Conservation (phyloP, 2,113 vertebrate species). For the Mormoops blainvillei region DNA sequence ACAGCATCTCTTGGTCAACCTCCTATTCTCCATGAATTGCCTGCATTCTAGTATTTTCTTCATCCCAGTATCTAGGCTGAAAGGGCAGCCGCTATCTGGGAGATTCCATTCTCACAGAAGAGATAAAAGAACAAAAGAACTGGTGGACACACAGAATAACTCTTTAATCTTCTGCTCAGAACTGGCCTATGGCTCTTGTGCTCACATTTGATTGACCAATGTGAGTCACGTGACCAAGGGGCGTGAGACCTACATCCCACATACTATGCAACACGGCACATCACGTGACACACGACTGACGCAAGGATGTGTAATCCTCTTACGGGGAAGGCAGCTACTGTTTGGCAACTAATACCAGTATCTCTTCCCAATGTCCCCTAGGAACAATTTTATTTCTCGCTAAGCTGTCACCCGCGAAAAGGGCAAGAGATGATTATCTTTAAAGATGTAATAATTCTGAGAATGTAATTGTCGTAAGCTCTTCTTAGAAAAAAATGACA, state of each 20-base stretch:
- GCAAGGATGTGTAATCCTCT: neutral
- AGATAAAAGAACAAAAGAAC: neutral
- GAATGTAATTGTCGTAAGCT: neutral
- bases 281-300: neutral
- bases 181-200: neutral
- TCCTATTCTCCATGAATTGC: neutral
- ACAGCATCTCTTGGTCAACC: neutral
- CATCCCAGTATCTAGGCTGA: neutral
- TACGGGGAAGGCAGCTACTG: neutral
- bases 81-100: too few species aligned
- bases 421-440: neutral
- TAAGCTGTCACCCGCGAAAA: neutral
- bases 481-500: neutral
- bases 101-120: neutral
- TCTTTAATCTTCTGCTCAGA: neutral
- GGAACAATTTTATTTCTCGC: conserved; percentile 1
- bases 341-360: neutral
- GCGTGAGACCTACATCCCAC: too few species aligned
- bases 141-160: too few species aligned
- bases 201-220: neutral
- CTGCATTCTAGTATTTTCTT: neutral
- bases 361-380: neutral
- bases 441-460: neutral
- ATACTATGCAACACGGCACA: too few species aligned
- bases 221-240: neutral